These are phyloP conservation scores for Pinna nobilis DNA, from an alignment of 1,140 invertebrate genomes.

Conservation along the genomic window DNA sequence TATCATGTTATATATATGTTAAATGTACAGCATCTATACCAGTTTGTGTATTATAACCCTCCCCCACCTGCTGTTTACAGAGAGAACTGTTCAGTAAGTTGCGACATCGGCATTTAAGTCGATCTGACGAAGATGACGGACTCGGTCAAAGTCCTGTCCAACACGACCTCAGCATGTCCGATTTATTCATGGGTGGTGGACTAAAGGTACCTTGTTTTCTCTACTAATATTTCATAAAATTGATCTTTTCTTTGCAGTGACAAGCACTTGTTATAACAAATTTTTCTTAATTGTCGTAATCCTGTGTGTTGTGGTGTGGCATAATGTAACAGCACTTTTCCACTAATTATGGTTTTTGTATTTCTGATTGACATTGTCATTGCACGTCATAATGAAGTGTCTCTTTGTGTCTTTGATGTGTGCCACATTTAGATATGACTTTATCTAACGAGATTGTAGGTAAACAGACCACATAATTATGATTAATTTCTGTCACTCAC, in stretches of 20 bases:
- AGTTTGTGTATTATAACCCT: no score
- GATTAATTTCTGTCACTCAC: no score
- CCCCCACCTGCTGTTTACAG: slow-evolving; percentile 45
- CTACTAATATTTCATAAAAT: no score
- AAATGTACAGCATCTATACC: no score
- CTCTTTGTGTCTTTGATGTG: no score
- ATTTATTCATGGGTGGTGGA: slow-evolving; percentile 46
- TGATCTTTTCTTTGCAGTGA: no score
- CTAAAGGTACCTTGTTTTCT: slow-evolving; percentile 44
- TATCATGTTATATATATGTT: no score
- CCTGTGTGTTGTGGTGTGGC: not conserved
- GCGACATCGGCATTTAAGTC: slow-evolving; percentile 46
- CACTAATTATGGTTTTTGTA: not conserved
- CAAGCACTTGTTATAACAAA: not conserved
- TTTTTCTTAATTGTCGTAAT: not conserved
- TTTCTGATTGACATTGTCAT: not conserved
- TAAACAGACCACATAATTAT: no score
- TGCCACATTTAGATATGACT: no score
- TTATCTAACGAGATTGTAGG: no score
- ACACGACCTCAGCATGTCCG: slow-evolving; percentile 43
- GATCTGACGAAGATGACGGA: slow-evolving; percentile 55
- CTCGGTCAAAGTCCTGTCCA: slow-evolving; percentile 51
- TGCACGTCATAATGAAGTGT: slow-evolving; percentile 7
- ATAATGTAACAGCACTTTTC: not conserved
- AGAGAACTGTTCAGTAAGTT: slow-evolving; percentile 58